These are phyloP conservation scores for Actinostola sp. DNA, from an alignment of 92 coral and sea anemone species.

Conservation along the genomic window DNA sequence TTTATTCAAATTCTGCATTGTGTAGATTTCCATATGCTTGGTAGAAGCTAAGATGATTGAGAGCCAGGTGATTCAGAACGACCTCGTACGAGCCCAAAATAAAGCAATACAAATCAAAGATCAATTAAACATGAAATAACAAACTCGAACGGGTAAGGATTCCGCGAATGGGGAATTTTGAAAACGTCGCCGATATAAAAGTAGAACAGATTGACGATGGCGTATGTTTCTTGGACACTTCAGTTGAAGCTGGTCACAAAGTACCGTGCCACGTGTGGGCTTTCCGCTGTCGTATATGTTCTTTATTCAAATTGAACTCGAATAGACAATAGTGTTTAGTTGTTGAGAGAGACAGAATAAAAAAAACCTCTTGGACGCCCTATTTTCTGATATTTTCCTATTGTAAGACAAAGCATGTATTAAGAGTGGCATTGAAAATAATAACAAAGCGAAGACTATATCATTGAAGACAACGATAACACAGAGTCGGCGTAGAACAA, in stretches of 20 bases:
- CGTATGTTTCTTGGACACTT: slow-evolving; percentile 52
- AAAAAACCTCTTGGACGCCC: slow-evolving; percentile 42
- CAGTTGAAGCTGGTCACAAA: slow-evolving; percentile 58
- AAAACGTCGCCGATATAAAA: slow-evolving; percentile 14
- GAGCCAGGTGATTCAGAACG: slow-evolving; percentile 44
- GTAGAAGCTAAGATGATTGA: slow-evolving; percentile 14
- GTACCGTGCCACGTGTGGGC: slow-evolving; percentile 49
- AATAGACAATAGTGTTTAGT: slow-evolving; percentile 67
- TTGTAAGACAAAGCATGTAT: slow-evolving; percentile 27
- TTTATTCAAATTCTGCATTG: slow-evolving; percentile 73
- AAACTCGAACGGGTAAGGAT: neutral
- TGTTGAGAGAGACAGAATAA: slow-evolving; percentile 56
- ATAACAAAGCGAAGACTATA: slow-evolving; percentile 6
- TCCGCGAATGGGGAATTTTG: neutral
- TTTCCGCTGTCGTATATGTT: slow-evolving; percentile 10
- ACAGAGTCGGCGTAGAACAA: neutral
- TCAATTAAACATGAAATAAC: slow-evolving; percentile 8
- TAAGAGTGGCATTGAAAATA: slow-evolving; percentile 27
- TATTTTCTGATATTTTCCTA: slow-evolving; percentile 23
- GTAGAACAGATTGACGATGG: slow-evolving; percentile 29
- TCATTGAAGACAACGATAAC: neutral
- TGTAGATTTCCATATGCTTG: slow-evolving; percentile 65
- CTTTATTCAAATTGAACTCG: slow-evolving; percentile 73
- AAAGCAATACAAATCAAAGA: neutral
- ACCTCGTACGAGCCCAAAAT: slow-evolving; percentile 4